phyloP scores from a whole-genome alignment of 2,797 vertebrate genomes.

The Lates japonicus region DNA sequence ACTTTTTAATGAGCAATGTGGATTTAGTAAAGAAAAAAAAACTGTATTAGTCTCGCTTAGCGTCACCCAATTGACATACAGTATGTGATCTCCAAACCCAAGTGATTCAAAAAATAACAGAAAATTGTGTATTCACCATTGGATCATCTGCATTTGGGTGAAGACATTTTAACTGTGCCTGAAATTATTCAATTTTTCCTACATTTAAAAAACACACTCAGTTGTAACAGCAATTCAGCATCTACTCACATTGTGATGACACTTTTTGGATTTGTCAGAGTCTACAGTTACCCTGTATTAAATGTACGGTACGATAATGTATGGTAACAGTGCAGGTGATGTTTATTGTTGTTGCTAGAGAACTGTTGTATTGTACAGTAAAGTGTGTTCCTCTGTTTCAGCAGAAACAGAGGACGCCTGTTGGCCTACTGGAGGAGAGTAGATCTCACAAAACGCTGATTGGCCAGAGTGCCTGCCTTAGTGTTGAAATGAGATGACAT shows the following conservation, averaged over 20 bases:
- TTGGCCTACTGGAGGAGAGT: slow-evolving; percentile 19
- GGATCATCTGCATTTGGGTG: too few relatives aligned
- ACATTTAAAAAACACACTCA: too few relatives aligned
- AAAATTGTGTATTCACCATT: too few relatives aligned
- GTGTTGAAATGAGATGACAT: slow-evolving; percentile 61
- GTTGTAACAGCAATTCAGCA: too few relatives aligned
- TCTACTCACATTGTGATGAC: too few relatives aligned
- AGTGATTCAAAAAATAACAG: too few relatives aligned
- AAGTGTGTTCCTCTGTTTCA: neutral
- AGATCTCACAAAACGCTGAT: slow-evolving; percentile 58
- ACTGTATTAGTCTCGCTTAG: neutral
- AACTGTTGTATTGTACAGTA: neutral
- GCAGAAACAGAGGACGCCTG: neutral
- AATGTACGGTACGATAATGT: neutral
- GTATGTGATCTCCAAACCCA: neutral
- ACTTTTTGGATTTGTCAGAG: too few relatives aligned
- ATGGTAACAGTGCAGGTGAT: neutral
- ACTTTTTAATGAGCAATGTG: neutral
- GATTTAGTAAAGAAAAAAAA: neutral
- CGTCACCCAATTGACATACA: neutral
- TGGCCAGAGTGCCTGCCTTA: slow-evolving; percentile 52
- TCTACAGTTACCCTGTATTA: too few relatives aligned
- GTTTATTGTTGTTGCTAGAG: slow-evolving; percentile 3
- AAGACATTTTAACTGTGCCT: too few relatives aligned
- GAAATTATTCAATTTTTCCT: too few relatives aligned